Conservation (phyloP, 2,797 vertebrate genomes). For the Acestrorhynchus altus region DNA sequence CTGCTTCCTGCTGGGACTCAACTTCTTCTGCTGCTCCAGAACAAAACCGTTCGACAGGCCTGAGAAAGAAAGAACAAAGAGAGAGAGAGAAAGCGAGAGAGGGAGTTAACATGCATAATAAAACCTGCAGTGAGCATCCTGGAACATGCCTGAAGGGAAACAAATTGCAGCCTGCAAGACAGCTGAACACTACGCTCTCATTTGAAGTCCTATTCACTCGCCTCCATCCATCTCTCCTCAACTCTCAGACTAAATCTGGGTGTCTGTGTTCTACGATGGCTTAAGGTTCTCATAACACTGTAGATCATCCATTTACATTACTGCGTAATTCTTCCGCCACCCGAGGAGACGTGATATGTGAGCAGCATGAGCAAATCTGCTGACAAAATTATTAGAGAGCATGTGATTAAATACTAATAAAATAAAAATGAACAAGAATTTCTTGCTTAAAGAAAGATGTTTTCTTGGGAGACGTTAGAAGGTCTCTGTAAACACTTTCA, state of each 20-base stretch:
- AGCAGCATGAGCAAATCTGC: neutral
- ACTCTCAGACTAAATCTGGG: neutral
- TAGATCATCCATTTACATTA: neutral
- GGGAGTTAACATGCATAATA: constrained; percentile 15
- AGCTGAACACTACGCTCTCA: neutral
- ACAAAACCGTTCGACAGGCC: constrained; percentile 90
- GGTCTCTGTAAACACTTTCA: neutral
- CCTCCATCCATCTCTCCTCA: constrained; percentile 2
- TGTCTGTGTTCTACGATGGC: neutral
- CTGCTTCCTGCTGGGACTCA: constrained; percentile 77
- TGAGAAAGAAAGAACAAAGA: constrained; percentile 59
- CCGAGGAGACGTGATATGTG: neutral
- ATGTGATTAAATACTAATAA: no score
- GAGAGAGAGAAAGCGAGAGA: constrained; percentile 14
- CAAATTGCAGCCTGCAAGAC: constrained; percentile 21
- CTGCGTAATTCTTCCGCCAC: neutral
- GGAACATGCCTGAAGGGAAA: constrained; percentile 32
- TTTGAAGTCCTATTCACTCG: neutral
- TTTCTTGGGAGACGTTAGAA: no score
- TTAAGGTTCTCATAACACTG: constrained; percentile 10
- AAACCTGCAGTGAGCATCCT: constrained; percentile 16
- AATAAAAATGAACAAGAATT: no score
- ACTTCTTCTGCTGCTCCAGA: constrained; percentile 78
- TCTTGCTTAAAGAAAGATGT: no score
- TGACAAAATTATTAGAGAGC: neutral